Percentiles rank a stretch among this genome's conserved stretches.
Conservation (phyloP, 2,113 vertebrate species). For the Narcine bancroftii region DNA sequence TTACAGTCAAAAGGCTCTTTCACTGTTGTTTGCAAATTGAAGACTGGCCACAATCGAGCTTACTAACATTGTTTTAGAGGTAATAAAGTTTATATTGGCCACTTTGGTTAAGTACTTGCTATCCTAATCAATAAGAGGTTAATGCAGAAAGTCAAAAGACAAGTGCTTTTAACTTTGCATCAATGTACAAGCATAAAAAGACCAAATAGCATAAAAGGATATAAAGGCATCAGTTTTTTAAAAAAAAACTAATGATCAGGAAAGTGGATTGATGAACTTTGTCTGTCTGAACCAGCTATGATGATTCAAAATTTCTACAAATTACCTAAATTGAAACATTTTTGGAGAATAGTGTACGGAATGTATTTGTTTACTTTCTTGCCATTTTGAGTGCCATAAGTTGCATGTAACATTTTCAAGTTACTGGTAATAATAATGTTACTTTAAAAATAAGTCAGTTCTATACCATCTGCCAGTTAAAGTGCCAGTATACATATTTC, state of each 20-base stretch:
- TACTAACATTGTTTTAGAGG: not conserved
- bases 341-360: not conserved
- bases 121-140: slow-evolving; percentile 29
- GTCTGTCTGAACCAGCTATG: not conserved
- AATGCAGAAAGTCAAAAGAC: slow-evolving; percentile 35
- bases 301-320: not conserved
- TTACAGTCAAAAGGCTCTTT: not conserved
- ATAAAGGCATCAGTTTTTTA: slow-evolving; percentile 26
- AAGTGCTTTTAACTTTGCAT: slow-evolving; percentile 33
- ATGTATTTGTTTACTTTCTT: not conserved
- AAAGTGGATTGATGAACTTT: not conserved
- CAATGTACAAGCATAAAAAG: not conserved
- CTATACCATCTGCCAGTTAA: not conserved
- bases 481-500: not conserved
- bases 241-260: not conserved
- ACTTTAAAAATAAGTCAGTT: not conserved
- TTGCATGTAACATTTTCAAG: not conserved
- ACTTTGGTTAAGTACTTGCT: slow-evolving; percentile 32
- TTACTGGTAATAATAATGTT: not conserved
- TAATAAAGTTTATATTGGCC: slow-evolving; percentile 32
- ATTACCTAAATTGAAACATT: not conserved
- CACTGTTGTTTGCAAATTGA: slow-evolving; percentile 23
- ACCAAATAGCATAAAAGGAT: slow-evolving; percentile 24
- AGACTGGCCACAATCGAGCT: not conserved
- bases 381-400: not conserved